phyloP scores from a whole-genome alignment of 2,797 vertebrate species.

The Tangara arthus region DNA sequence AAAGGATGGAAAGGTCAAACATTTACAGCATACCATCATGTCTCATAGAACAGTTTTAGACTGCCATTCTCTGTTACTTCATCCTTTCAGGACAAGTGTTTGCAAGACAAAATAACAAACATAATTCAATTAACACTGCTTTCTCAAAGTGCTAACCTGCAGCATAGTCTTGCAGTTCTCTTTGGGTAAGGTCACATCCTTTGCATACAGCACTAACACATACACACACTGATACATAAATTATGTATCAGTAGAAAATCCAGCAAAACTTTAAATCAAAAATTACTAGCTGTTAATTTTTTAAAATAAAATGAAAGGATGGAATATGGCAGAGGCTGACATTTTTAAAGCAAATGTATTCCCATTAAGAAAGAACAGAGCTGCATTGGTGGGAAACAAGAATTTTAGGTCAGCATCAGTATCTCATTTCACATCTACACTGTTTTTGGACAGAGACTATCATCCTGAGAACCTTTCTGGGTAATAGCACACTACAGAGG shows the following conservation, averaged over 20 bases:
- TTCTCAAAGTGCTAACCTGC: neutral
- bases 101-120: neutral
- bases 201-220: neutral
- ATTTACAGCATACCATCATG: constrained; percentile 1
- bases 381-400: fast-evolving
- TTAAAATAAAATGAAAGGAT: neutral
- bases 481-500: neutral
- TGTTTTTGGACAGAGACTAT: neutral
- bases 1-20: constrained; percentile 65
- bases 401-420: neutral
- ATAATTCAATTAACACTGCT: neutral
- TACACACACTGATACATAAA: neutral
- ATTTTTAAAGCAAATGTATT: neutral
- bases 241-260: neutral
- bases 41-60: constrained; percentile 43
- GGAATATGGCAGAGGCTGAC: neutral
- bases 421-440: neutral
- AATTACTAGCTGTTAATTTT: neutral
- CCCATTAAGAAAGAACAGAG: neutral
- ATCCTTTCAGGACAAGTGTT: neutral
- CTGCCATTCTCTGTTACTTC: neutral
- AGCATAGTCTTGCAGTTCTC: neutral
- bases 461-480: neutral
- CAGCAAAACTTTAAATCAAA: neutral
- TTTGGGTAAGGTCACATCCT: neutral